Evolutionary conservation across 2,888 invertebrate genomes (phyloP).

Genomic region (Oxyscelio sp.): DNA sequence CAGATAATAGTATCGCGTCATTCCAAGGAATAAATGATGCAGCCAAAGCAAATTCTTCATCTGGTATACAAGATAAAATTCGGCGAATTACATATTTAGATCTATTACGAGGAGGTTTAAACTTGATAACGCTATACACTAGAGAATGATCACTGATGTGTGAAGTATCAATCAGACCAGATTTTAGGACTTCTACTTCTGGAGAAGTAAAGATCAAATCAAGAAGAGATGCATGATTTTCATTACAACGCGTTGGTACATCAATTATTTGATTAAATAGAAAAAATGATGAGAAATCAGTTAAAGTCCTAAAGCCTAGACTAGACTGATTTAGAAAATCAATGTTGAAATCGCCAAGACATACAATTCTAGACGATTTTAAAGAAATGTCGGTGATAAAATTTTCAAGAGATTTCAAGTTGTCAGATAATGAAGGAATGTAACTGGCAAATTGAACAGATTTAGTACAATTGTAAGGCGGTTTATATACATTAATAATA

Average conservation of each 20-base stretch:
- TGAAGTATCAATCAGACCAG: background rate
- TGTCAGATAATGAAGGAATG: too few species aligned
- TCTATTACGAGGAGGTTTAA: too few species aligned
- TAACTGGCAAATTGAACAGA: too few species aligned
- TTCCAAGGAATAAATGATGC: background rate
- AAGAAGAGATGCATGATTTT: too few species aligned
- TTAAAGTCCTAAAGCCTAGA: background rate
- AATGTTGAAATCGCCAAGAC: conserved; percentile 13
- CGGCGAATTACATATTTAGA: too few species aligned
- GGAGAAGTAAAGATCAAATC: too few species aligned
- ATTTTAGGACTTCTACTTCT: background rate
- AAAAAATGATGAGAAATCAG: background rate
- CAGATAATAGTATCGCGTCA: background rate
- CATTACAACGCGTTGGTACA: too few species aligned
- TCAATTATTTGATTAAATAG: too few species aligned
- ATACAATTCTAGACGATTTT: background rate
- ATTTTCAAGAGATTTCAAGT: background rate
- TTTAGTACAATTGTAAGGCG: too few species aligned
- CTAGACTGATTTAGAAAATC: background rate
- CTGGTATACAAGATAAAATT: too few species aligned
- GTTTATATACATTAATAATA: too few species aligned
- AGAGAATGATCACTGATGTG: conserved; percentile 4
- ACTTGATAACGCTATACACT: too few species aligned
- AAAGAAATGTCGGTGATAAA: background rate
- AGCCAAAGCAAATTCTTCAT: background rate